phyloP scores from a whole-genome alignment of 2,797 vertebrate species.

The Apogon hyalosoma region DNA sequence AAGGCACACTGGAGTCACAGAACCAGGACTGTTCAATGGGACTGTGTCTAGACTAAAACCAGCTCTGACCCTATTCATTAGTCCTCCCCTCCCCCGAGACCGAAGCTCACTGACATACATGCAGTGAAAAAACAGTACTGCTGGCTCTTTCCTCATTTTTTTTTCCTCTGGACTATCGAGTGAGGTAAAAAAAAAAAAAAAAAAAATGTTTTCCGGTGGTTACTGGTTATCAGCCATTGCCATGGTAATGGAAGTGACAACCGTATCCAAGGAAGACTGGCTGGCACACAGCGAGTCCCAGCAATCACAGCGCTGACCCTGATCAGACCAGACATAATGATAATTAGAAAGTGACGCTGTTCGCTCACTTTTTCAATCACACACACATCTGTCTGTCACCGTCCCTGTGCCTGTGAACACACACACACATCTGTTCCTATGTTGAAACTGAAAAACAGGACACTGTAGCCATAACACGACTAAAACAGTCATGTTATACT shows the following conservation, averaged over 20 bases:
- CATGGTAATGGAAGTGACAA: conserved; percentile 77
- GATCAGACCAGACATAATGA: conserved; percentile 73
- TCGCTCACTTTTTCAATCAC: conserved; percentile 42
- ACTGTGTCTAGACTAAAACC: conserved; percentile 40
- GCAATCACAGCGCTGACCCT: conserved; percentile 64
- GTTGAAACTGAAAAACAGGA: too few species aligned
- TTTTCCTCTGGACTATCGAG: conserved; percentile 76
- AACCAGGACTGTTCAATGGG: conserved; percentile 38
- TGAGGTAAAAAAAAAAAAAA: conserved; percentile 2
- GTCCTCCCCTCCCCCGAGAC: conserved; percentile 33
- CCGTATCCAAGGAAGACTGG: conserved; percentile 70
- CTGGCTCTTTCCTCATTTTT: conserved; percentile 84
- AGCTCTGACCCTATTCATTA: conserved; percentile 51
- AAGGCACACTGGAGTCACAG: conserved; percentile 59
- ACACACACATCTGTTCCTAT: conserved; percentile 36
- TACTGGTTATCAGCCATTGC: conserved; percentile 65
- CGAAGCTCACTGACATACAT: conserved; percentile 72
- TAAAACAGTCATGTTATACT: too few species aligned
- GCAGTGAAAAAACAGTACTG: conserved; percentile 5
- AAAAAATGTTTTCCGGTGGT: conserved; percentile 52
- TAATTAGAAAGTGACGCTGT: conserved; percentile 75
- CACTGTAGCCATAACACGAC: too few species aligned
- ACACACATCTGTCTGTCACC: conserved; percentile 63
- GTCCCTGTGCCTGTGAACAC: conserved; percentile 28
- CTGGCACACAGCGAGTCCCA: conserved; percentile 51